phyloP scores from a whole-genome alignment of 2,113 vertebrate genomes.

The Macquaria ambigua region DNA sequence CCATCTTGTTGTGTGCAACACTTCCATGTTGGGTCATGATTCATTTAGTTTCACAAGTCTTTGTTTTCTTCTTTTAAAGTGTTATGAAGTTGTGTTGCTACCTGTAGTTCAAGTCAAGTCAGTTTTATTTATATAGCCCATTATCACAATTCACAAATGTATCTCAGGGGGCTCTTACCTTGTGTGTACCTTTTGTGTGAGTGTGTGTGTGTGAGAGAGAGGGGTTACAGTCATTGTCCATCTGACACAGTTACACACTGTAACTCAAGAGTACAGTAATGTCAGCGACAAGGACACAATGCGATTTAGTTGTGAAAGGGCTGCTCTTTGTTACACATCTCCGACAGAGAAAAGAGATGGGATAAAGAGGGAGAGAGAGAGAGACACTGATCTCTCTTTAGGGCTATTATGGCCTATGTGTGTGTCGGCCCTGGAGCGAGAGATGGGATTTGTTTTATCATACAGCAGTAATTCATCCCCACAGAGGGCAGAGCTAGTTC shows the following conservation, averaged over 20 bases:
- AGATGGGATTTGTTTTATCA: slow-evolving; percentile 8
- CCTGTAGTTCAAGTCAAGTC: not conserved
- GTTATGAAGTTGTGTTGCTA: not conserved
- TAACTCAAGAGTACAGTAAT: slow-evolving; percentile 19
- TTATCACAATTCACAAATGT: too few relatives aligned
- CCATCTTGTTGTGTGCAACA: not conserved
- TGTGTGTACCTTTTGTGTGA: not conserved
- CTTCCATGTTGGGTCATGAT: not conserved
- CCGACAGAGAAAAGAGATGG: not conserved
- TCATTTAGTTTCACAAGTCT: not conserved
- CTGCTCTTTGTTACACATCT: slow-evolving; percentile 21
- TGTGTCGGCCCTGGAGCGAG: not conserved
- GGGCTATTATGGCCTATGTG: not conserved
- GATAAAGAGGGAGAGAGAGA: not conserved
- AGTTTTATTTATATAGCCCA: too few relatives aligned
- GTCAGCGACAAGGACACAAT: slow-evolving; percentile 14
- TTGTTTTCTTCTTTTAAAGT: not conserved
- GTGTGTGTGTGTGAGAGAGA: not conserved
- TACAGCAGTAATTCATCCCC: not conserved
- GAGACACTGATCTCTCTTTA: not conserved
- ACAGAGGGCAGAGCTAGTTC: not conserved
- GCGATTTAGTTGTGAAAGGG: slow-evolving; percentile 36
- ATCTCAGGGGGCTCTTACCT: not conserved
- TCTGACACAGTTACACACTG: slow-evolving; percentile 44
- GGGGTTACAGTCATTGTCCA: slow-evolving; percentile 7